phyloP scores from a whole-genome alignment of 2,113 vertebrate genomes.

The Micronycteris hirsuta region DNA sequence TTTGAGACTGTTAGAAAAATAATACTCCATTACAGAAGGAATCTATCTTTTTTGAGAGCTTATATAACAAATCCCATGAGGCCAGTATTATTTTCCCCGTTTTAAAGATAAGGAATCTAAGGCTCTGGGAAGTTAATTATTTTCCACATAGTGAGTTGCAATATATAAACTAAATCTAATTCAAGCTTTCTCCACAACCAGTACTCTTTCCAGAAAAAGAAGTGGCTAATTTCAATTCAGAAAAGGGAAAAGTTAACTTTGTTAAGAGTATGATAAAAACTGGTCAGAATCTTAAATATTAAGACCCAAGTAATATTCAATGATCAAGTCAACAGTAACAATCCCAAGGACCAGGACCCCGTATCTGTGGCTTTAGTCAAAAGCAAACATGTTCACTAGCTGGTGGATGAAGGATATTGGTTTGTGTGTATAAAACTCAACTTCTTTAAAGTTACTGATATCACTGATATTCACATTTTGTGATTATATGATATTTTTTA shows the following conservation, averaged over 20 bases:
- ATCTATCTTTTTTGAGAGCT: neutral
- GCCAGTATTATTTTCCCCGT: neutral
- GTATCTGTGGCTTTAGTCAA: neutral
- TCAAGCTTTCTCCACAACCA: neutral
- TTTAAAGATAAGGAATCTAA: conserved; percentile 39
- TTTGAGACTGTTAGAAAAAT: conserved; percentile 23
- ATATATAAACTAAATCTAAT: neutral
- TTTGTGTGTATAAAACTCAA: neutral
- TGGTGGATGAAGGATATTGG: neutral
- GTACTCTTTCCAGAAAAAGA: neutral
- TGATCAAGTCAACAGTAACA: neutral
- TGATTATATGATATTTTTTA: neutral
- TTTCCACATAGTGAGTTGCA: neutral
- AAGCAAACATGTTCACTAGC: neutral
- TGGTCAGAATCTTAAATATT: neutral
- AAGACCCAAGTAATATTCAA: neutral
- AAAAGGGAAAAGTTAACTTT: neutral
- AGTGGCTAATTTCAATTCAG: neutral
- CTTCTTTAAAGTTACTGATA: conserved; percentile 1
- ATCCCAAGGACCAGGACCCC: neutral
- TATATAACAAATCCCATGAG: neutral
- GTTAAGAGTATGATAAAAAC: neutral
- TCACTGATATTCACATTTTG: neutral
- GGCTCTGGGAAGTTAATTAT: neutral
- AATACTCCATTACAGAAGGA: neutral